These are phyloP conservation scores for Anastatus disparis DNA, from an alignment of 1,140 invertebrate species.

Conservation along the genomic window DNA sequence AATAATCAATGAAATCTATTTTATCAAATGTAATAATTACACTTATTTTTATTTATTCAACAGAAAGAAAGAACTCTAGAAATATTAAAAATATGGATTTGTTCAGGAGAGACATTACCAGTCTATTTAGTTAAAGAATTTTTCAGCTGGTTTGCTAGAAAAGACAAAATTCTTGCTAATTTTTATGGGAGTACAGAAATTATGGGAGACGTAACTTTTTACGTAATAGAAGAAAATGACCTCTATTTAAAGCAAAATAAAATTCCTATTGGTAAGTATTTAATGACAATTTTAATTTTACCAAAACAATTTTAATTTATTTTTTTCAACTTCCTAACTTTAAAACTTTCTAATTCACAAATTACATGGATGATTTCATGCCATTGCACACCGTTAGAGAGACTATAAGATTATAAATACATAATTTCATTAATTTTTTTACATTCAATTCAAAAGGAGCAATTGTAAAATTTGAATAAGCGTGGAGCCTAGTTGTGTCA, in stretches of 20 bases:
- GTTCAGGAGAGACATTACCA: slow-evolving; percentile 82
- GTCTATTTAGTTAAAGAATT: slow-evolving; percentile 77
- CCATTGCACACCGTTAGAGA: too few species aligned
- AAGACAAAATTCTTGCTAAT: slow-evolving; percentile 77
- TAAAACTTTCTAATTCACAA: too few species aligned
- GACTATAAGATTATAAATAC: too few species aligned
- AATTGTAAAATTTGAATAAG: too few species aligned
- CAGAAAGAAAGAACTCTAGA: neutral
- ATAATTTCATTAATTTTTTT: too few species aligned
- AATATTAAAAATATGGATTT: slow-evolving; percentile 80
- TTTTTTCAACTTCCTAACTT: too few species aligned
- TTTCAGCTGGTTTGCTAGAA: slow-evolving; percentile 74
- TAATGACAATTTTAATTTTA: too few species aligned
- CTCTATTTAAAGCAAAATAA: slow-evolving; percentile 73
- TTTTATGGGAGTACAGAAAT: slow-evolving; percentile 92
- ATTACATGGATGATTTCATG: too few species aligned
- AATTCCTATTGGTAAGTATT: slow-evolving; percentile 82
- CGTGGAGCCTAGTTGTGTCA: too few species aligned
- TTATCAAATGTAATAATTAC: neutral
- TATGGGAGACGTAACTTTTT: slow-evolving; percentile 84
- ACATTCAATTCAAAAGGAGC: too few species aligned
- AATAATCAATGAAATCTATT: neutral
- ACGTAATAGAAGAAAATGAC: slow-evolving; percentile 61
- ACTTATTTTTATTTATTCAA: slow-evolving; percentile 4
- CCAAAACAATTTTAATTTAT: too few species aligned